Base-by-base conservation (phyloP, 2,113 vertebrate genomes). In the Nycticryphes semicollaris region DNA sequence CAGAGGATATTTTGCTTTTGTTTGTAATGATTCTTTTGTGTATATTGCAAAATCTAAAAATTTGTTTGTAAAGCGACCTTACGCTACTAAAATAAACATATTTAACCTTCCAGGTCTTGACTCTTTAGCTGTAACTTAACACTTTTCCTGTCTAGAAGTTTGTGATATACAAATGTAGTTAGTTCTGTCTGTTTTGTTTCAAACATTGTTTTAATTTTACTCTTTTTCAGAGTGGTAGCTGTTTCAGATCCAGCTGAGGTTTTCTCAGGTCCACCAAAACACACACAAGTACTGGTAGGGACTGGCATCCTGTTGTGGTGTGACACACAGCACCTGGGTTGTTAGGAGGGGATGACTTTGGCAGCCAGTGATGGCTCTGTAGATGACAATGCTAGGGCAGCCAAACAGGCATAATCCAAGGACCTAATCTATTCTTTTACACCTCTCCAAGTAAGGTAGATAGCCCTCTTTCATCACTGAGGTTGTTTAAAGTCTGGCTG, bases 51-150 rank as follows among this genome's bases (percentile, higher is more conserved):
- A 62, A n/a, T 73, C 82, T 84, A 78, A 91, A 91, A 50, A 89
- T 54, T 37, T 81, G 87, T 96, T 94, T 97, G 96, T 97, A 96
- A 97, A 96, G 53, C 74, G 51, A 91, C 76, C 62, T 64, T 84
- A 94, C 87, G 77, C 78, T 92, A 87, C 84, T 94, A 95, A 97
- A 98, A 98, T 98, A 98, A 98, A 98, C 75, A 79, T 93, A 89
- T 92, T 97, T 95, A 88, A 98, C 96, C 98, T 96, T 90, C 84
- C 66, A 47, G 67, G 78, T 92, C 54, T 20, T 66, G 83, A 35
- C 37, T 90, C 13, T 48, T 51, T 10, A 67, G 41, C 77, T 73
- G 28, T 84, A n/a, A 33, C 14, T 2, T 25, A 50, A 48, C 24
- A 5, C 30, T 39, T 43, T 20, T 45, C 41, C 57, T 48, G 11